These are phyloP conservation scores for Panurus biarmicus DNA, from an alignment of 2,113 vertebrate genomes.

Conservation along the genomic window DNA sequence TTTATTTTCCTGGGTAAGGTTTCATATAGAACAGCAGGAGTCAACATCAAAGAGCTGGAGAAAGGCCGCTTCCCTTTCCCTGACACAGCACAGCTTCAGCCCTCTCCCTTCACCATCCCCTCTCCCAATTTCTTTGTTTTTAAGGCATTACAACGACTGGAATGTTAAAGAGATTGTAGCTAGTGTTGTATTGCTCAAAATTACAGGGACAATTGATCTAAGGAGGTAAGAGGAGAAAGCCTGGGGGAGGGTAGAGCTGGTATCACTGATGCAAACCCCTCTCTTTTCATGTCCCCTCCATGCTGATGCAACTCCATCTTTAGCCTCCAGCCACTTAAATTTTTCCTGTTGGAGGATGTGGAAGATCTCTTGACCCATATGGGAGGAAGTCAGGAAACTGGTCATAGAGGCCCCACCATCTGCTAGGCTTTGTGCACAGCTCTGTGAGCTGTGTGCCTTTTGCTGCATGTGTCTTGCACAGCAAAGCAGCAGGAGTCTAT, in stretches of 20 bases:
- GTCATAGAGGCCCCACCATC: neutral
- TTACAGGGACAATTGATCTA: neutral
- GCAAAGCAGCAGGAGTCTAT: neutral
- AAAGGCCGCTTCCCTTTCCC: neutral
- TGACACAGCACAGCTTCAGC: neutral
- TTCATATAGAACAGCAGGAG: conserved; percentile 31
- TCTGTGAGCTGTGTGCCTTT: neutral
- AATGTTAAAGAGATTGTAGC: neutral
- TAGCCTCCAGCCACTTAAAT: neutral
- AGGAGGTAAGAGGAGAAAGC: neutral
- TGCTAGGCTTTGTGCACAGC: neutral
- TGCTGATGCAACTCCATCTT: neutral
- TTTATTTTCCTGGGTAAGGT: conserved; percentile 40
- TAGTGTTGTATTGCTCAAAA: neutral
- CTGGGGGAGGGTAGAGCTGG: neutral
- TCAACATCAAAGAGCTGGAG: neutral
- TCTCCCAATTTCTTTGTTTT: neutral
- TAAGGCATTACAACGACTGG: neutral
- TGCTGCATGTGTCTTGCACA: fast-evolving
- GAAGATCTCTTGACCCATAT: neutral
- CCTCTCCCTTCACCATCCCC: neutral
- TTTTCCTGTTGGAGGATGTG: neutral
- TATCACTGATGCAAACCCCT: neutral
- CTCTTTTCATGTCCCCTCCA: neutral
- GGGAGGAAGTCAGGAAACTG: neutral